phyloP scores from a whole-genome alignment of 1,140 invertebrate species.

The Drosophila gunungcola region DNA sequence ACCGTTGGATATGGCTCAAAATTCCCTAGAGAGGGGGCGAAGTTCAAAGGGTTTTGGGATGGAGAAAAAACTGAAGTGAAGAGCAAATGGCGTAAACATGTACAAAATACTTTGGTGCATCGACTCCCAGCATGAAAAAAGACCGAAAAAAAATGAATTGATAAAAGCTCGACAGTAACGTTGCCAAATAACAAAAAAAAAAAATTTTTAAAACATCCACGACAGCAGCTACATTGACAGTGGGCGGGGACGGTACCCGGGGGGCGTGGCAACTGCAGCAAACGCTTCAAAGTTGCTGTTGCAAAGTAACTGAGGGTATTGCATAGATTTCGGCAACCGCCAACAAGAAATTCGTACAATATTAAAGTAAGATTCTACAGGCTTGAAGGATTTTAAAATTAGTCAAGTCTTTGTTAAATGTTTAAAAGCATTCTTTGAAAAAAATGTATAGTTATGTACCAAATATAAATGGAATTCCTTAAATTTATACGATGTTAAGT shows the following conservation, averaged over 20 bases:
- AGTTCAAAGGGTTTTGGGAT: constrained; percentile 16
- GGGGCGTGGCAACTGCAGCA: constrained; percentile 27
- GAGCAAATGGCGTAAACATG: constrained; percentile 77
- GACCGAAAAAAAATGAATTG: constrained; percentile 38
- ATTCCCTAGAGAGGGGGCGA: constrained; percentile 2
- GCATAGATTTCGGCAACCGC: constrained; percentile 28
- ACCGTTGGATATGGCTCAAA: background rate
- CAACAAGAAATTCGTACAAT: background rate
- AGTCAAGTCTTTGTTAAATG: too few species aligned
- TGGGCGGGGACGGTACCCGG: background rate
- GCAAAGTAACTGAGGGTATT: background rate
- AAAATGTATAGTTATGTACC: too few species aligned
- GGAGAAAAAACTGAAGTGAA: constrained; percentile 9
- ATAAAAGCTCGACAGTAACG: constrained; percentile 51
- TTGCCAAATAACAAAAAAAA: constrained; percentile 8
- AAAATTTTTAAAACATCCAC: constrained; percentile 16
- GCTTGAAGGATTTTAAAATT: too few species aligned
- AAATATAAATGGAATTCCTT: too few species aligned
- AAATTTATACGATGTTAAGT: too few species aligned
- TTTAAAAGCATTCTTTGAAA: too few species aligned
- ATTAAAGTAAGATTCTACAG: too few species aligned
- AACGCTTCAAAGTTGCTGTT: constrained; percentile 32
- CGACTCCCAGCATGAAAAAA: constrained; percentile 23
- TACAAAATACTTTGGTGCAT: constrained; percentile 77
- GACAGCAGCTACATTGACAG: constrained; percentile 46